These are phyloP conservation scores for Campylorhamphus procurvoides DNA, from an alignment of 2,113 vertebrate genomes.

Conservation along the genomic window DNA sequence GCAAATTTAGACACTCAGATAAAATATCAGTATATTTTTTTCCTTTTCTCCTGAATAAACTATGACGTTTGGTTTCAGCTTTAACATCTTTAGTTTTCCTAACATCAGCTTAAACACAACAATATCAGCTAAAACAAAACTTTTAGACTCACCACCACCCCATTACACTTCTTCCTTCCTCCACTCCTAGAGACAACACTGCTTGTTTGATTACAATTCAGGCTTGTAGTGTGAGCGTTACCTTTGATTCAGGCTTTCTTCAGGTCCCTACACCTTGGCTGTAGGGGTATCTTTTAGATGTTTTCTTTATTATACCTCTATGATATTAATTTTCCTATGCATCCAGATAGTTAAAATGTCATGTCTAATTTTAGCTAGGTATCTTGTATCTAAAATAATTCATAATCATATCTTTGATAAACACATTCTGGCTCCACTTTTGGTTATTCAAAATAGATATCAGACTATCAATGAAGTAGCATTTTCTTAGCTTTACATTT, in stretches of 20 bases:
- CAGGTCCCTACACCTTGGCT: background rate
- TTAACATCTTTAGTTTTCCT: background rate
- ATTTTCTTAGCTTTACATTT: background rate
- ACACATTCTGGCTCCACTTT: background rate
- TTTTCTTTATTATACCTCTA: background rate
- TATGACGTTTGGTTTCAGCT: background rate
- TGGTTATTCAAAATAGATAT: background rate
- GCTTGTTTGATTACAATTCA: background rate
- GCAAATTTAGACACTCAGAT: background rate
- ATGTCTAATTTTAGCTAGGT: background rate
- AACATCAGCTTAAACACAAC: background rate
- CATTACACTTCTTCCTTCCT: background rate
- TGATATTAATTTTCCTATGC: background rate
- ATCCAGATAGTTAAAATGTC: background rate
- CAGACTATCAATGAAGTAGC: background rate
- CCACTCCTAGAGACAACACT: background rate
- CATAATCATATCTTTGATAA: background rate
- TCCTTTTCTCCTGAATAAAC: background rate
- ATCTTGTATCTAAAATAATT: background rate
- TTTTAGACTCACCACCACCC: background rate
- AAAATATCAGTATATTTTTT: background rate
- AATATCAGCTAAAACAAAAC: background rate
- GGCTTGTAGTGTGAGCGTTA: background rate
- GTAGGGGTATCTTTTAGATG: background rate
- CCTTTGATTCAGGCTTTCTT: background rate